These are phyloP conservation scores for Acomys russatus DNA, from an alignment of 2,797 vertebrate species.

Conservation along the genomic window DNA sequence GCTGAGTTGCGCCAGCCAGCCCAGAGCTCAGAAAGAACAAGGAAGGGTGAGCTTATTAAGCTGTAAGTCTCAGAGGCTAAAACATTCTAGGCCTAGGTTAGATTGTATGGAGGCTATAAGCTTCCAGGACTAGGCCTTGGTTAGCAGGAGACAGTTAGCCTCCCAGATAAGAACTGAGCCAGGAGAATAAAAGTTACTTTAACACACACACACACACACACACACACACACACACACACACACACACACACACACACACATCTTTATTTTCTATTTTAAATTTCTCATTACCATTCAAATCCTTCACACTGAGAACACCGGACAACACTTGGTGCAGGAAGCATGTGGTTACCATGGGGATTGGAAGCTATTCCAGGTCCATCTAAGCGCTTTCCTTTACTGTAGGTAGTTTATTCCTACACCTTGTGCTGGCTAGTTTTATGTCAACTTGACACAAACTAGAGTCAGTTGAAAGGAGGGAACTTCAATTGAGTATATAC, in stretches of 20 bases:
- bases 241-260: not conserved
- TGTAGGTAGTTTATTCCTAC: constrained; percentile 64
- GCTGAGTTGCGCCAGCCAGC: no score
- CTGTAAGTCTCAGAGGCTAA: no score
- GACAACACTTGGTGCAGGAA: constrained; percentile 47
- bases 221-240: not conserved
- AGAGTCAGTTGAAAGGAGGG: not conserved
- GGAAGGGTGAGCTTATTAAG: no score
- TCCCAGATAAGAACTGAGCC: no score
- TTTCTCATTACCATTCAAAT: constrained; percentile 66
- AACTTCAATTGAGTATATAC: not conserved
- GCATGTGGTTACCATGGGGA: constrained; percentile 57
- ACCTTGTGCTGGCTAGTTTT: not conserved
- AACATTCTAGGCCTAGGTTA: no score
- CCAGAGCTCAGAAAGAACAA: no score
- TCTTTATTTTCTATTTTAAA: constrained; percentile 54
- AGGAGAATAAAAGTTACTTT: no score
- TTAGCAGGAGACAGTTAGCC: no score
- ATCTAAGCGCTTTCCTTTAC: constrained; percentile 71
- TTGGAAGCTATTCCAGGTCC: constrained; percentile 59
- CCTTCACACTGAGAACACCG: constrained; percentile 48
- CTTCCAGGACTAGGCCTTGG: no score
- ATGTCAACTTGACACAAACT: not conserved
- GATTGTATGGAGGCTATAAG: no score
- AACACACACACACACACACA: not conserved